These are phyloP conservation scores for Tiliqua scincoides DNA, from an alignment of 2,113 vertebrate genomes.

Conservation along the genomic window DNA sequence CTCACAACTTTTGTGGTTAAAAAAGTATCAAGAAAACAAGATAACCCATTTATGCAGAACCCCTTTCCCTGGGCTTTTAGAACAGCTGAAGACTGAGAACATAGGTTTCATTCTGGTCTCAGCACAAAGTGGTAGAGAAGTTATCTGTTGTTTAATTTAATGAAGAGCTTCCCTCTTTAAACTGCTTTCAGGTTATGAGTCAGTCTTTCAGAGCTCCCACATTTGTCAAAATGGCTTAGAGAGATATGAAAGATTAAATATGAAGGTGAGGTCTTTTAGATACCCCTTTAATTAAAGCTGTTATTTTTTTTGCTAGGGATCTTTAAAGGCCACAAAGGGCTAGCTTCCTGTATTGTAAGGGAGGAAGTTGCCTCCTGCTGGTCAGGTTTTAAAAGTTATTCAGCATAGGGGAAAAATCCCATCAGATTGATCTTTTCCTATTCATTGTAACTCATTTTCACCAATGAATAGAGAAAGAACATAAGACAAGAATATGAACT, in stretches of 20 bases:
- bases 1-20: constrained; percentile 71
- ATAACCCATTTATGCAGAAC: constrained; percentile 42
- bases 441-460: constrained; percentile 17
- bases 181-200: not conserved
- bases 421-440: constrained; percentile 19
- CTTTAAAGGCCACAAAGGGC: constrained; percentile 20
- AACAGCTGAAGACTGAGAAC: constrained; percentile 39
- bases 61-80: constrained; percentile 26
- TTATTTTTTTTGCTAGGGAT: not conserved
- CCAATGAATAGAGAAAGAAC: constrained; percentile 18
- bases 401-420: not conserved
- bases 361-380: constrained; percentile 23
- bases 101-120: constrained; percentile 18
- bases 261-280: constrained; percentile 5
- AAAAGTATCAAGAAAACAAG: constrained; percentile 69
- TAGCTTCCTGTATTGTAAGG: not conserved
- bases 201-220: not conserved
- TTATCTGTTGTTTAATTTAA: not conserved
- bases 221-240: constrained; percentile 27
- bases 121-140: not conserved
- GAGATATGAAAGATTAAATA: constrained; percentile 23
- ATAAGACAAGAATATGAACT: not conserved
- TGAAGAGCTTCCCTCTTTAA: not conserved
- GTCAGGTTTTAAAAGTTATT: constrained; percentile 23
- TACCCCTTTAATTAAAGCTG: constrained; percentile 14